Evolutionary conservation across 2,888 invertebrate species (phyloP).

Genomic region (Xylota segnis): DNA sequence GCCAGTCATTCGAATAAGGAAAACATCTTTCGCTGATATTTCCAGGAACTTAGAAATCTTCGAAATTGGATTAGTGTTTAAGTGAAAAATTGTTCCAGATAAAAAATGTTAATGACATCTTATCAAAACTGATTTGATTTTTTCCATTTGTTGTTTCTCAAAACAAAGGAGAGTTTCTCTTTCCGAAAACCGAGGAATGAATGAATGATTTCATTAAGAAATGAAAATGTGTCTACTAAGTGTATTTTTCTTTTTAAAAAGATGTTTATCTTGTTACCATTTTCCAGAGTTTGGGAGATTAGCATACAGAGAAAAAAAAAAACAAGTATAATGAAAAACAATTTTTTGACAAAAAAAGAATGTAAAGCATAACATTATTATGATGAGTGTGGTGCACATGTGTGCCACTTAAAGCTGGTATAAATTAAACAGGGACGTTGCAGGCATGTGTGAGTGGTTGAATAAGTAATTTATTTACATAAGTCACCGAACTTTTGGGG

Average conservation of each 20-base stretch:
- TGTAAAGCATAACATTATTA: neutral
- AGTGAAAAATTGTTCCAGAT: conserved; percentile 13
- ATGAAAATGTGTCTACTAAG: conserved; percentile 47
- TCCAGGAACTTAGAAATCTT: conserved; percentile 7
- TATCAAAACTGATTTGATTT: conserved; percentile 35
- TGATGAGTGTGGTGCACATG: conserved; percentile 30
- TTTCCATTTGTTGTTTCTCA: conserved; percentile 28
- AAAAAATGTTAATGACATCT: conserved; percentile 30
- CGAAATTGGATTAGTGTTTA: conserved; percentile 10
- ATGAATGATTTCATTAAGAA: conserved; percentile 46
- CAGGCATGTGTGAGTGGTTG: conserved; percentile 39
- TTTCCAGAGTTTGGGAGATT: conserved; percentile 12
- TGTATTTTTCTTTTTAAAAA: conserved; percentile 45
- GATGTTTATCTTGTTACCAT: conserved; percentile 46
- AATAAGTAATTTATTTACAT: conserved; percentile 52
- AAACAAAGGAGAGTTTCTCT: neutral
- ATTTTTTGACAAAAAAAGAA: neutral
- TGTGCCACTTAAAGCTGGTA: conserved; percentile 27
- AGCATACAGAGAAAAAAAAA: conserved; percentile 11
- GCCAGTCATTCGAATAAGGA: neutral
- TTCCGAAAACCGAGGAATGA: neutral
- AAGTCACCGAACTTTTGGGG: conserved; percentile 19
- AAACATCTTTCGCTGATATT: neutral
- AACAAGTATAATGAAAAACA: conserved; percentile 20
- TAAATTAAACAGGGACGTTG: conserved; percentile 39